phyloP scores from a whole-genome alignment of 2,888 invertebrate species.

The Digitonthophagus gazella region DNA sequence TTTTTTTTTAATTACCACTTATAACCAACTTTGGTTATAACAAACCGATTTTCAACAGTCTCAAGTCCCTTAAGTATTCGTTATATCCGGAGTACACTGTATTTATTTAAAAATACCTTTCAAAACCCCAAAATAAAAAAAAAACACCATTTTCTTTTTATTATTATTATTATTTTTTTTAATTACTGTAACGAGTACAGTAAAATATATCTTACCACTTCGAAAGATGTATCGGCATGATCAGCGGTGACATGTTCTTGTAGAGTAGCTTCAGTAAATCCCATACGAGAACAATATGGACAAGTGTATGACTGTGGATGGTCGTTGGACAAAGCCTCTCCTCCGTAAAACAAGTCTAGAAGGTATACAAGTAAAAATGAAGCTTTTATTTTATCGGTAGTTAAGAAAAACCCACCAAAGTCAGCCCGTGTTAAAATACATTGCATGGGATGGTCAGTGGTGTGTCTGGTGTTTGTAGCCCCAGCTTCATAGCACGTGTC shows the following conservation, averaged over 20 bases:
- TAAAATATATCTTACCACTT: conserved; percentile 79
- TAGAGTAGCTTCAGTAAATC: conserved; percentile 88
- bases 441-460: conserved; percentile 97
- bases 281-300: conserved; percentile 96
- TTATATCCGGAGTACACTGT: too few species aligned
- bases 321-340: conserved; percentile 86
- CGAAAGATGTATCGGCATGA: conserved; percentile 86
- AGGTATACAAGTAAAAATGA: conserved; percentile 30
- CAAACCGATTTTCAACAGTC: too few species aligned
- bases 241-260: conserved; percentile 89
- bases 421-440: conserved; percentile 96
- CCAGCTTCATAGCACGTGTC: conserved; percentile 93
- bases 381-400: background rate
- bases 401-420: conserved; percentile 86
- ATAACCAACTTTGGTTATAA: too few species aligned
- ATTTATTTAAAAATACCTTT: too few species aligned
- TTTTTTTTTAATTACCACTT: too few species aligned
- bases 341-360: conserved; percentile 91
- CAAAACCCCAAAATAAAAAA: too few species aligned
- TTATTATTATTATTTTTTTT: too few species aligned
- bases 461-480: conserved; percentile 87
- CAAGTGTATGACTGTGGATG: conserved; percentile 96
- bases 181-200: too few species aligned
- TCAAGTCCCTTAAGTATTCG: too few species aligned
- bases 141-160: background rate